Conservation (phyloP, 2,888 invertebrate species). For the Heliconius aoede region DNA sequence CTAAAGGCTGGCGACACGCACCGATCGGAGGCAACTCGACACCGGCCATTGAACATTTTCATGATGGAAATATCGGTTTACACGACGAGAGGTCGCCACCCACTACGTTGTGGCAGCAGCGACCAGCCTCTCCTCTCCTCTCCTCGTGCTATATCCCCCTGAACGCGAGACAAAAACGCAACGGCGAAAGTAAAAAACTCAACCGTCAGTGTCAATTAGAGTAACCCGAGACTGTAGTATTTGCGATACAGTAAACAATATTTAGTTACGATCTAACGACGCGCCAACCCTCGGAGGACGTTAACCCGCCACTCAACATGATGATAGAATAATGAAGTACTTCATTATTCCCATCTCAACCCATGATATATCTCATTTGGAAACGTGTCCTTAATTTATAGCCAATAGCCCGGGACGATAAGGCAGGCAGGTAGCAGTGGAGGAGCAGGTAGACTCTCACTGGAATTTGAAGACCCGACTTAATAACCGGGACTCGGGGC, state of each 20-base stretch:
- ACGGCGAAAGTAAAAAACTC: constrained; percentile 35
- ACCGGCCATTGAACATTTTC: constrained; percentile 80
- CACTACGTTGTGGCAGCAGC: constrained; percentile 62
- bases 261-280: constrained; percentile 51
- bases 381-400: constrained; percentile 75
- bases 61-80: constrained; percentile 81
- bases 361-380: constrained; percentile 52
- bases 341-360: too few relatives aligned
- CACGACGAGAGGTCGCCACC: constrained; percentile 73
- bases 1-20: constrained; percentile 75
- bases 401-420: constrained; percentile 69
- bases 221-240: constrained; percentile 49
- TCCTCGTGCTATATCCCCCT: constrained; percentile 55
- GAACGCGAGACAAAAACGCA: constrained; percentile 44
- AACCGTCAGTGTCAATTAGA: constrained; percentile 47
- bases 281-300: constrained; percentile 49
- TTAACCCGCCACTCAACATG: constrained; percentile 56
- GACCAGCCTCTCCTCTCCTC: constrained; percentile 44
- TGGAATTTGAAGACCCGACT: constrained; percentile 62
- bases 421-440: constrained; percentile 69
- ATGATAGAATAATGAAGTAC: constrained; percentile 38
- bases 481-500: constrained; percentile 55
- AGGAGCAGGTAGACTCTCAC: constrained; percentile 70
- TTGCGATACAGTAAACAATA: constrained; percentile 52
- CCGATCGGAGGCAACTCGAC: constrained; percentile 70